Evolutionary conservation across 2,113 vertebrate genomes (phyloP).

Genomic region (Ailuropoda melanoleuca): DNA sequence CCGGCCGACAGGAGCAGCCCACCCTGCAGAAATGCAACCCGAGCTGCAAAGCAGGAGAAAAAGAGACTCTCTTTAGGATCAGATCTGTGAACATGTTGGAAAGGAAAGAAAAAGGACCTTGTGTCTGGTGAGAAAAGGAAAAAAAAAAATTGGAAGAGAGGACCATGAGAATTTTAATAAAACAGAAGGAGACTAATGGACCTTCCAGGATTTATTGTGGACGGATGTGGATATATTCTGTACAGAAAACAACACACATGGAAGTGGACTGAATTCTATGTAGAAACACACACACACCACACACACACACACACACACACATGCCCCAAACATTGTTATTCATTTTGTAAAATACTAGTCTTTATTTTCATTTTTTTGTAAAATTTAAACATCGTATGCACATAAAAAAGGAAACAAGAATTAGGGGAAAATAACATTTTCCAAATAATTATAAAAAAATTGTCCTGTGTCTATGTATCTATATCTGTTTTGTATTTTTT

Average conservation of each 20-base stretch:
- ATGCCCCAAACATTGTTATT: slow-evolving; percentile 93
- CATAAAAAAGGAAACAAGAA: slow-evolving; percentile 97
- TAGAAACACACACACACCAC: slow-evolving; percentile 89
- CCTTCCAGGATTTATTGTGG: slow-evolving; percentile 91
- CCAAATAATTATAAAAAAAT: slow-evolving; percentile 99
- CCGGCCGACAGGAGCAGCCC: slow-evolving; percentile 58
- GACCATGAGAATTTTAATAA: slow-evolving; percentile 86
- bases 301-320: slow-evolving; percentile 86
- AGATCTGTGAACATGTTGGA: slow-evolving; percentile 76
- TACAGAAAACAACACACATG: slow-evolving; percentile 92
- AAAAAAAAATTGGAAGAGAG: slow-evolving; percentile 71
- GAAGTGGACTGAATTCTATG: slow-evolving; percentile 94
- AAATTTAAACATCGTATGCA: slow-evolving; percentile 97
- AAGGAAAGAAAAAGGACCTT: slow-evolving; percentile 74
- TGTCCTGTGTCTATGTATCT: slow-evolving; percentile 99
- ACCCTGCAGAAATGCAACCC: slow-evolving; percentile 65
- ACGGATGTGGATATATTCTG: slow-evolving; percentile 96
- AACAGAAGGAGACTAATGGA: slow-evolving; percentile 85
- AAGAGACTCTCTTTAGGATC: slow-evolving; percentile 77
- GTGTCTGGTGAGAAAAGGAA: slow-evolving; percentile 78
- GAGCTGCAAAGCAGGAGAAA: slow-evolving; percentile 46
- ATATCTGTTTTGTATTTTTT: slow-evolving; percentile 99
- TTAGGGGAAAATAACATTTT: slow-evolving; percentile 99
- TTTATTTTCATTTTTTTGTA: slow-evolving; percentile 99
- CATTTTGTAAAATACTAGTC: slow-evolving; percentile 99